phyloP scores from a whole-genome alignment of 2,797 vertebrate genomes.

The Pipistrellus pipistrellus region DNA sequence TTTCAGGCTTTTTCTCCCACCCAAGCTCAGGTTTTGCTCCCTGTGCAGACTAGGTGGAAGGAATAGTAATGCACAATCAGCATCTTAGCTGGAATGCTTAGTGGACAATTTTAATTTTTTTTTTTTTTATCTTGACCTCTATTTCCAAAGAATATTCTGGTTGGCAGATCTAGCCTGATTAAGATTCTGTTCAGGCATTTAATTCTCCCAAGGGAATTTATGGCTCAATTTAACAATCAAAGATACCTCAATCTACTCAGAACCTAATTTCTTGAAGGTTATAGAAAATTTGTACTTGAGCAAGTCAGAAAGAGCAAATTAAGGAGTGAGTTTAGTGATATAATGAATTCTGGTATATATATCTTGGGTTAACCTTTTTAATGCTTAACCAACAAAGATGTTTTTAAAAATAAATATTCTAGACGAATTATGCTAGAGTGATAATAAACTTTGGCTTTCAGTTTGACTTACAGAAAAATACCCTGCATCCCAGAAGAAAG shows the following conservation, averaged over 20 bases:
- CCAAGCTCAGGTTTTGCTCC: slow-evolving; percentile 57
- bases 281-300: background rate
- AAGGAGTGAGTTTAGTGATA: background rate
- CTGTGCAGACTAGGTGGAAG: background rate
- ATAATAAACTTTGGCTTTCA: slow-evolving; percentile 37
- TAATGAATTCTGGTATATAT: background rate
- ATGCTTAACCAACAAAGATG: slow-evolving; percentile 16
- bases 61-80: slow-evolving; percentile 45
- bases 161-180: slow-evolving; percentile 66
- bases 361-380: slow-evolving; percentile 32
- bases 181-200: slow-evolving; percentile 71
- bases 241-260: slow-evolving; percentile 44
- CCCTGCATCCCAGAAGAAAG: background rate
- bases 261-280: slow-evolving; percentile 73
- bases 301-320: background rate
- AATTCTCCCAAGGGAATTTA: slow-evolving; percentile 69
- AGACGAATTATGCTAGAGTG: background rate
- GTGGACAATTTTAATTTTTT: slow-evolving; percentile 56
- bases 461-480: slow-evolving; percentile 4
- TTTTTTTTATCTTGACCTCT: slow-evolving; percentile 75
- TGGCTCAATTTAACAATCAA: slow-evolving; percentile 57
- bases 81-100: slow-evolving; percentile 51
- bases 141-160: slow-evolving; percentile 67
- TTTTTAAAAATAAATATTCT: background rate
- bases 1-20: slow-evolving; percentile 42